Evolutionary conservation across 2,113 vertebrate species (phyloP).

Genomic region (Phaetusa simplex): DNA sequence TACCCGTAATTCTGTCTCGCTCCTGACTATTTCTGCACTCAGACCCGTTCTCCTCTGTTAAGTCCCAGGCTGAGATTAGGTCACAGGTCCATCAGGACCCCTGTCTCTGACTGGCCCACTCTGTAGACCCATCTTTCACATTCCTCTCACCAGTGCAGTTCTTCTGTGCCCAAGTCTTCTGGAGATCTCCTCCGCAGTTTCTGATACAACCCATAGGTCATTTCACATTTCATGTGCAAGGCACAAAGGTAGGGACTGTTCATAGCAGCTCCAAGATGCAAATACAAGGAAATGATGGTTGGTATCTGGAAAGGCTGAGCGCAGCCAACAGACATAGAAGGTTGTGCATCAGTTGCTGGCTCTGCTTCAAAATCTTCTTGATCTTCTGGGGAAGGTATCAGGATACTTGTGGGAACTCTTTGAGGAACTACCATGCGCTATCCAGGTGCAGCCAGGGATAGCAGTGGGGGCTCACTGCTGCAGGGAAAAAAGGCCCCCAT

Average conservation of each 20-base stretch:
- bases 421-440: neutral
- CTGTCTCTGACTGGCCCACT: fast-evolving
- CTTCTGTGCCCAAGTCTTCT: neutral
- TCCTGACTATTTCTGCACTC: neutral
- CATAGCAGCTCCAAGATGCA: neutral
- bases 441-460: neutral
- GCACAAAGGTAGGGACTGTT: neutral
- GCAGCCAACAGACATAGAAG: neutral
- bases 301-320: neutral
- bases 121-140: neutral
- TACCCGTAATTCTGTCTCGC: neutral
- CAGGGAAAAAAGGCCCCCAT: neutral
- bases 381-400: neutral
- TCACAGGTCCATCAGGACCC: neutral
- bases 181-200: neutral
- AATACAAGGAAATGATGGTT: neutral
- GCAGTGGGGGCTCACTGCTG: fast-evolving
- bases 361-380: neutral
- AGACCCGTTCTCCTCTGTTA: neutral
- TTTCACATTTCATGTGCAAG: neutral
- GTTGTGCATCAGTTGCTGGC: neutral
- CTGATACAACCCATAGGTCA: neutral
- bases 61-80: neutral
- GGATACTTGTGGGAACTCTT: neutral
- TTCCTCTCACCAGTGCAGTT: neutral